phyloP scores from a whole-genome alignment of 2,113 vertebrate genomes.

The Eulemur rufifrons region DNA sequence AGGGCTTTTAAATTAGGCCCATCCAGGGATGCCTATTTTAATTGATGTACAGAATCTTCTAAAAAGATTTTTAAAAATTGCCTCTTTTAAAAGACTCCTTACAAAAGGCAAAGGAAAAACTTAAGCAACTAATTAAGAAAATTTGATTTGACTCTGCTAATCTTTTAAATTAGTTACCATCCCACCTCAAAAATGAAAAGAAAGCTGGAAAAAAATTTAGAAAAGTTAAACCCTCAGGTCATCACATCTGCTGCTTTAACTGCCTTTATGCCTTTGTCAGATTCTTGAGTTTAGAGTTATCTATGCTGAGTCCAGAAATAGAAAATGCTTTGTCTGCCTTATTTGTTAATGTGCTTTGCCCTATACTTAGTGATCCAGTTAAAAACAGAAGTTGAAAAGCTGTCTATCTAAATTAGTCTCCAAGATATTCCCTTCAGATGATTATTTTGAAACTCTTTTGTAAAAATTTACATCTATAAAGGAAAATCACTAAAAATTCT shows the following conservation, averaged over 20 bases:
- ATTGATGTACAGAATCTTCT: neutral
- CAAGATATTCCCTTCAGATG: neutral
- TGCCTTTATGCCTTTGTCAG: neutral
- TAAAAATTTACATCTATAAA: neutral
- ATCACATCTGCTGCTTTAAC: neutral
- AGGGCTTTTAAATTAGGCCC: neutral
- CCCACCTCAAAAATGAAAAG: neutral
- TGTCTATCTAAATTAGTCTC: neutral
- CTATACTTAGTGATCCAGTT: neutral
- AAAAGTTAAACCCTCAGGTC: neutral
- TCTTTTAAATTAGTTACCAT: neutral
- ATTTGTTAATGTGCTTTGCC: neutral
- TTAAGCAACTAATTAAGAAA: neutral
- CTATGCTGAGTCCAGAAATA: neutral
- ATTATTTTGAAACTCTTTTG: neutral
- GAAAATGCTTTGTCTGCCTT: neutral
- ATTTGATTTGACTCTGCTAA: neutral
- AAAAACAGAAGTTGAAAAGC: neutral
- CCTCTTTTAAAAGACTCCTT: neutral
- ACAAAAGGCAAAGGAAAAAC: neutral
- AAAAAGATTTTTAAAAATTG: neutral
- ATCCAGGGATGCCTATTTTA: neutral
- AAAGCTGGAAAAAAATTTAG: neutral
- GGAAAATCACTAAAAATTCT: neutral
- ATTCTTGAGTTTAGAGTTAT: neutral